Conservation (phyloP, 2,888 invertebrate species). For the Chaitophorus viminalis region DNA sequence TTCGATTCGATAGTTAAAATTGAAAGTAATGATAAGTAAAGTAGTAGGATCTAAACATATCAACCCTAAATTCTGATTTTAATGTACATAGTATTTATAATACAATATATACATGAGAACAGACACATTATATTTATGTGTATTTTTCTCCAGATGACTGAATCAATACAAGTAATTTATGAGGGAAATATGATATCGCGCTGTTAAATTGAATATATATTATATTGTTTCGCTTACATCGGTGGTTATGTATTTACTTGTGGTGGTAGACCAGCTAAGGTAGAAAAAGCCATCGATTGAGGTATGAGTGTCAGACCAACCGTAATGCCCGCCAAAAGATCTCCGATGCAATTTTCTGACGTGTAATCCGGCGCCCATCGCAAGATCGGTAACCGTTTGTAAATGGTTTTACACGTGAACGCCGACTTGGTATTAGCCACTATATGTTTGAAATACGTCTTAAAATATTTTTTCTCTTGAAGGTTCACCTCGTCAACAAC, state of each 20-base stretch:
- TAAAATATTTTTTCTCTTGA: not conserved
- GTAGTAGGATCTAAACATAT: no score
- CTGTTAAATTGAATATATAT: no score
- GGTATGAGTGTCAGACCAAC: slow-evolving; percentile 94
- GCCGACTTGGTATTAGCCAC: slow-evolving; percentile 68
- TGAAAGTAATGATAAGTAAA: no score
- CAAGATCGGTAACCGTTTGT: slow-evolving; percentile 79
- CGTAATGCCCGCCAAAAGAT: slow-evolving; percentile 89
- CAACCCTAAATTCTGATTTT: no score
- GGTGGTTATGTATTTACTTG: slow-evolving; percentile 68
- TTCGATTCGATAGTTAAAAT: not conserved
- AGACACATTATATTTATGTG: no score
- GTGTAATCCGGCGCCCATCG: slow-evolving; percentile 84
- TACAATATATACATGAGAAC: no score
- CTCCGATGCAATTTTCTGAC: slow-evolving; percentile 79
- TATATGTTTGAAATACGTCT: not conserved
- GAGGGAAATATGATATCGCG: no score
- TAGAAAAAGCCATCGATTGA: slow-evolving; percentile 85
- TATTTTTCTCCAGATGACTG: no score
- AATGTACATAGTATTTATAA: no score
- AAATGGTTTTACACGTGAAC: slow-evolving; percentile 77
- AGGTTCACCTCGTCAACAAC: slow-evolving; percentile 26
- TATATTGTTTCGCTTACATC: no score
- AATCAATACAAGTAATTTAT: no score
- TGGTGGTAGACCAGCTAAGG: slow-evolving; percentile 81